These are phyloP conservation scores for Orthosia gracilis DNA, from an alignment of 2,888 invertebrate genomes.

Conservation along the genomic window DNA sequence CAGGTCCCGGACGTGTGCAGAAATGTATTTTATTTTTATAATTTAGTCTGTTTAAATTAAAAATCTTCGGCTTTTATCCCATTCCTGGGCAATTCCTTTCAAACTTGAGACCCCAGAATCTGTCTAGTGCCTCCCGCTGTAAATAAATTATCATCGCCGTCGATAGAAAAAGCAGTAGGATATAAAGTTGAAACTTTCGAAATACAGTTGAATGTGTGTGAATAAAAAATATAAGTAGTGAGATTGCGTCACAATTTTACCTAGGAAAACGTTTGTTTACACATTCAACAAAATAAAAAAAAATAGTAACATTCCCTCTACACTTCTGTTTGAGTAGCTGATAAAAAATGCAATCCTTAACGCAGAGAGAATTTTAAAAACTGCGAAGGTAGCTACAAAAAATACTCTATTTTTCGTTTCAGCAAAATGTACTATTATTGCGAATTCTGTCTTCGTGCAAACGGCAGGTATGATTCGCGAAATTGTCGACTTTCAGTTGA, in stretches of 20 bases:
- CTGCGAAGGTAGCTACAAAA: constrained; percentile 19
- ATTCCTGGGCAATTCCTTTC: too few relatives aligned
- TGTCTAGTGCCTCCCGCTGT: too few relatives aligned
- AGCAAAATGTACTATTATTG: constrained; percentile 49
- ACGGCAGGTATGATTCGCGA: constrained; percentile 46
- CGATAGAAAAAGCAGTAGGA: too few relatives aligned
- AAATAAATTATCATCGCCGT: not conserved
- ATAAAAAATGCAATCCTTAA: constrained; percentile 73
- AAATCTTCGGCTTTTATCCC: too few relatives aligned
- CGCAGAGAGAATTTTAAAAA: constrained; percentile 67
- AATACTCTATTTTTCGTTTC: constrained; percentile 21
- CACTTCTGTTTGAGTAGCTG: constrained; percentile 70
- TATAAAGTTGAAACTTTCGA: not conserved
- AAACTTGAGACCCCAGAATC: too few relatives aligned
- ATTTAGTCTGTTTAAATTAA: too few relatives aligned
- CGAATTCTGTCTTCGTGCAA: constrained; percentile 58
- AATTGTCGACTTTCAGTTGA: constrained; percentile 44
- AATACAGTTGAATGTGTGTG: not conserved
- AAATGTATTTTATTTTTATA: too few relatives aligned
- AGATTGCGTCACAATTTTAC: not conserved
- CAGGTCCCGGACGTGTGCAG: too few relatives aligned
- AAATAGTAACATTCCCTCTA: constrained; percentile 25
- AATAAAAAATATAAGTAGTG: not conserved
- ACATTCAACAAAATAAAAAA: not conserved
- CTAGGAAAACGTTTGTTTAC: not conserved